phyloP scores from a whole-genome alignment of 1,140 invertebrate genomes.

The Patella vulgata region DNA sequence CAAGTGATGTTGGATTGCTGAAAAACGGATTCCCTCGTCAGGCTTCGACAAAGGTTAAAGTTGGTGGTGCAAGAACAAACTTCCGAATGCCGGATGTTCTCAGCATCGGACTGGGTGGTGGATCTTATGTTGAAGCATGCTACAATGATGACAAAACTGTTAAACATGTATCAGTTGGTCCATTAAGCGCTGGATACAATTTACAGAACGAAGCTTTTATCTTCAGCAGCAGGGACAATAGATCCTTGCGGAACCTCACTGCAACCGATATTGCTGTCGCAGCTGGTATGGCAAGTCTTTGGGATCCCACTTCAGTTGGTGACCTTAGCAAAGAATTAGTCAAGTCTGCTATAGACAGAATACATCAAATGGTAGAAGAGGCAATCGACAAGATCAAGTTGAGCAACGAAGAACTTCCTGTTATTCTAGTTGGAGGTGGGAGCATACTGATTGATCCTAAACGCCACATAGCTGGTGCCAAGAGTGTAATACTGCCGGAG shows the following conservation, averaged over 20 bases:
- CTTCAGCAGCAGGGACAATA: too few species aligned
- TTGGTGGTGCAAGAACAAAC: constrained; percentile 55
- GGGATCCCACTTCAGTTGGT: constrained; percentile 35
- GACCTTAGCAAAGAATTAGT: constrained; percentile 30
- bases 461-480: constrained; percentile 29
- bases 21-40: constrained; percentile 55
- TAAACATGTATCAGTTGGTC: constrained; percentile 42
- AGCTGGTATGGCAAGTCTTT: constrained; percentile 37
- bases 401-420: constrained; percentile 40
- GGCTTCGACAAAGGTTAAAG: constrained; percentile 48
- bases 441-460: constrained; percentile 38
- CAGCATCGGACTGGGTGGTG: constrained; percentile 61
- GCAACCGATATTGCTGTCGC: constrained; percentile 60
- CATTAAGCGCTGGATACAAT: constrained; percentile 54
- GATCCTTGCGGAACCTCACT: constrained; percentile 33
- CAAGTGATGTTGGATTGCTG: constrained; percentile 55
- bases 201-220: constrained; percentile 43
- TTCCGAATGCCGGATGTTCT: constrained; percentile 61
- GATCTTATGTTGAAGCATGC: constrained; percentile 47
- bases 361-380: constrained; percentile 44
- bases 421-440: constrained; percentile 59
- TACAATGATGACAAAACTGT: background rate
- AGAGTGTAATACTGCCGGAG: constrained; percentile 35
- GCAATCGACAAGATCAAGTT: constrained; percentile 52
- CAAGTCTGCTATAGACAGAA: constrained; percentile 30